These are phyloP conservation scores for Dendrolimus punctatus DNA, from an alignment of 1,140 invertebrate species.

Conservation along the genomic window DNA sequence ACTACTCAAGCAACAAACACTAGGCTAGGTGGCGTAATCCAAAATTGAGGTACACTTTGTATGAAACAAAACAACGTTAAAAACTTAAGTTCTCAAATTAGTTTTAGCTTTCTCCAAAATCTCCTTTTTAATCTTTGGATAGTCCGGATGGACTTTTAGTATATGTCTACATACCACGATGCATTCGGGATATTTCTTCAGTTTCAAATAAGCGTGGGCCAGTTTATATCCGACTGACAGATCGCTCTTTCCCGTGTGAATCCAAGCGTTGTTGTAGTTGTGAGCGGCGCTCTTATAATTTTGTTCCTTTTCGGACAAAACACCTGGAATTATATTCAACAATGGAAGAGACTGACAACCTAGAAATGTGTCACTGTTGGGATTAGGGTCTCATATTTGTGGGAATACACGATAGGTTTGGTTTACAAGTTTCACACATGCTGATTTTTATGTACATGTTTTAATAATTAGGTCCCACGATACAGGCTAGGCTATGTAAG, in stretches of 20 bases:
- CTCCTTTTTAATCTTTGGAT: conserved; percentile 93
- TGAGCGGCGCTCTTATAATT: conserved; percentile 89
- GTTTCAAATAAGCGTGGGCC: conserved; percentile 93
- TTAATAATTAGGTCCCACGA: no score
- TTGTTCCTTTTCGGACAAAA: conserved; percentile 93
- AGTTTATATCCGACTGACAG: conserved; percentile 92
- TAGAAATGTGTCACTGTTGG: no score
- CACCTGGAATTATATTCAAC: conserved; percentile 67
- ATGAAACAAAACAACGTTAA: neutral
- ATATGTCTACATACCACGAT: conserved; percentile 78
- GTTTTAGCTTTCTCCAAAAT: conserved; percentile 95
- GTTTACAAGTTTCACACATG: no score
- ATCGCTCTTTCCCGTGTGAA: conserved; percentile 84
- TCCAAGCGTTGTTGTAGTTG: conserved; percentile 91
- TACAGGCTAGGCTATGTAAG: no score
- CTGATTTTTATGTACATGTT: no score
- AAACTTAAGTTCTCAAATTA: conserved; percentile 79
- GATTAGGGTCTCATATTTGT: no score
- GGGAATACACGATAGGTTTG: no score
- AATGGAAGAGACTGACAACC: no score
- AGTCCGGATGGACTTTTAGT: conserved; percentile 87
- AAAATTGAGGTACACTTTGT: no score
- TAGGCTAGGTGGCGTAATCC: no score
- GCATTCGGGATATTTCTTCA: conserved; percentile 88
- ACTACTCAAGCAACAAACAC: no score